Evolutionary conservation across 2,888 invertebrate genomes (phyloP), one percentile per base, ranked within the genome.

Genomic region (Alentia gelatinosa): DNA sequence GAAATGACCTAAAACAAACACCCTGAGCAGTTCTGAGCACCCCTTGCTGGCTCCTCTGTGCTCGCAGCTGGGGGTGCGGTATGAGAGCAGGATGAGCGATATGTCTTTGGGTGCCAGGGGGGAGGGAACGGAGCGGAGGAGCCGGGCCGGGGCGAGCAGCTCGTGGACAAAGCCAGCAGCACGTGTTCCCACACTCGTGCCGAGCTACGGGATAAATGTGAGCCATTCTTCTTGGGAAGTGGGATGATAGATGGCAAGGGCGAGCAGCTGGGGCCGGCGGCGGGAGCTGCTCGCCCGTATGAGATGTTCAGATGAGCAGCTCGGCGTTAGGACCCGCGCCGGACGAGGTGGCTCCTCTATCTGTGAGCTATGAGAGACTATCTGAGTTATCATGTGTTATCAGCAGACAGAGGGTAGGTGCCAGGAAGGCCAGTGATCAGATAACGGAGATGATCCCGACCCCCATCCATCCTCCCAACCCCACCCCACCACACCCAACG

Each of bases 361-460:
- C 79, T 37, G 37, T 39, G 79, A 79, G 79, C 79, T 79, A 79
- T 35, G 79, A 79, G 79, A 79, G 79, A 26, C 79, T 79, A 79
- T 79, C 79, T 79, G 37, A 79, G 79, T 79, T 79, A 79, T 79
- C 79, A 79, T 79, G 79, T 39, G 15, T 79, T 79, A 79, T 79
- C 79, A 79, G 79, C 79, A 35, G 79, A 79, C 79, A 37, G 79
- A 23, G 37, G 79, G 79, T 37, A 79, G 79, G 79, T 79, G 79
- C 79, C 79, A 39, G 79, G 37, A 39, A 39, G 79, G 39, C 37
- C 79, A 79, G 79, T 79, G 79, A 79, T 79, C 79, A 79, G 79
- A 79, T 79, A 79, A 79, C 79, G 15, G 4, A 39, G 79, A 7
- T 79, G 79, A 79, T 79, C 79, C n/a, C 37, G 23, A 79, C 23